Percentiles rank a stretch among this genome's conserved stretches.
Conservation (phyloP, 2,797 vertebrate genomes). For the Pseudochirops corinnae region DNA sequence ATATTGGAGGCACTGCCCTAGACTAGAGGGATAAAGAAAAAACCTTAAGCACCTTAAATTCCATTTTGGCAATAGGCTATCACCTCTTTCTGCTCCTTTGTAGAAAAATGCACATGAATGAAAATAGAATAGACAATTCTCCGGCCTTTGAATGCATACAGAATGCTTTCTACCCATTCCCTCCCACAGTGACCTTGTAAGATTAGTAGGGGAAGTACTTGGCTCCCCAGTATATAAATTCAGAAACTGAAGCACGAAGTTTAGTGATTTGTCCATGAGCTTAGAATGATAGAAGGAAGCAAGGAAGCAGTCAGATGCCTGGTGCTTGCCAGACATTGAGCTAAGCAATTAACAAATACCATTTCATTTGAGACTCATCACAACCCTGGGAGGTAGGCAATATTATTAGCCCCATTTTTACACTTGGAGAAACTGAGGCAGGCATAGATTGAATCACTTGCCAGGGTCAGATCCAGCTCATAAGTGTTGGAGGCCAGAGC, state of each 20-base stretch:
- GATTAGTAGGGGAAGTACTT: neutral
- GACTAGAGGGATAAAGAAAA: neutral
- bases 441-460: neutral
- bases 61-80: neutral
- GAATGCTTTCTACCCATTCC: neutral
- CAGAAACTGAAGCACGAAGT: neutral
- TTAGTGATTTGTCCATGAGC: neutral
- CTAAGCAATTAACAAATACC: neutral
- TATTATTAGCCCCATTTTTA: neutral
- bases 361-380: neutral
- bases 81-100: neutral
- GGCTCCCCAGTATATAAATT: neutral
- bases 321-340: neutral
- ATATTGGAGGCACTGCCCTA: neutral
- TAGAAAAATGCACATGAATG: neutral
- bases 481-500: neutral
- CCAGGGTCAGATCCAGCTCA: neutral
- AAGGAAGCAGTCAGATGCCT: neutral
- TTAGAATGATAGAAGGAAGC: neutral
- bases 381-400: neutral
- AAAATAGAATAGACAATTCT: neutral
- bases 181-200: neutral
- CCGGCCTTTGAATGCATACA: neutral
- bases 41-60: neutral
- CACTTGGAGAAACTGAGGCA: neutral